Evolutionary conservation across 2,113 vertebrate species (phyloP).

Genomic region (Aspiorhynchus laticeps): DNA sequence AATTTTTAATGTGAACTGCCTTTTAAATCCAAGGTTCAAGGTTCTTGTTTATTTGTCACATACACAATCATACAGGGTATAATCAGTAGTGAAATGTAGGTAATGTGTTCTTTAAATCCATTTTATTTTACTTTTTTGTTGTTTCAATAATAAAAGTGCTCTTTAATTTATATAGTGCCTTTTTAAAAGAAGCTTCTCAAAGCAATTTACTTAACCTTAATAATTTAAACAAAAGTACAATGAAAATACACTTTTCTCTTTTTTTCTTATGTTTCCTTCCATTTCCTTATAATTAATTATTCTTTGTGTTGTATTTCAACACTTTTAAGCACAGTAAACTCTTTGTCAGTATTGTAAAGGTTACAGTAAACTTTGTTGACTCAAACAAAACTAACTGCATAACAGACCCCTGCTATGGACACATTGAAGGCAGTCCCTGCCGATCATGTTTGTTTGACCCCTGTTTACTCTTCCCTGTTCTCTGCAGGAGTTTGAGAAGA

Average conservation of each 20-base stretch:
- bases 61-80: too few relatives aligned
- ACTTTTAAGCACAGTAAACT: background rate
- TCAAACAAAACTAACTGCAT: background rate
- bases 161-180: too few relatives aligned
- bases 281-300: background rate
- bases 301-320: background rate
- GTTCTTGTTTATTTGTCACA: too few relatives aligned
- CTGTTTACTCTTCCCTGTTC: conserved; percentile 41
- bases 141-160: background rate
- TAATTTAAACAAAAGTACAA: too few relatives aligned
- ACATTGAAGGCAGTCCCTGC: background rate
- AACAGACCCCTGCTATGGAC: background rate
- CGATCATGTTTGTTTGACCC: background rate
- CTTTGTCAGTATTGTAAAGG: background rate
- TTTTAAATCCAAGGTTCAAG: background rate
- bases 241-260: background rate
- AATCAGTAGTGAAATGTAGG: too few relatives aligned
- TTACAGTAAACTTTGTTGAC: background rate
- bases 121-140: background rate
- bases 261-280: background rate
- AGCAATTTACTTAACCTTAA: background rate
- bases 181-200: background rate
- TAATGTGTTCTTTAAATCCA: background rate
- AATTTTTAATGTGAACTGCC: background rate
- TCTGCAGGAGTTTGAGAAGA: conserved; percentile 81